Evolutionary conservation across 2,888 invertebrate genomes (phyloP), one percentile per base, ranked within the genome.

Genomic region (Chymomyza caudatula): DNA sequence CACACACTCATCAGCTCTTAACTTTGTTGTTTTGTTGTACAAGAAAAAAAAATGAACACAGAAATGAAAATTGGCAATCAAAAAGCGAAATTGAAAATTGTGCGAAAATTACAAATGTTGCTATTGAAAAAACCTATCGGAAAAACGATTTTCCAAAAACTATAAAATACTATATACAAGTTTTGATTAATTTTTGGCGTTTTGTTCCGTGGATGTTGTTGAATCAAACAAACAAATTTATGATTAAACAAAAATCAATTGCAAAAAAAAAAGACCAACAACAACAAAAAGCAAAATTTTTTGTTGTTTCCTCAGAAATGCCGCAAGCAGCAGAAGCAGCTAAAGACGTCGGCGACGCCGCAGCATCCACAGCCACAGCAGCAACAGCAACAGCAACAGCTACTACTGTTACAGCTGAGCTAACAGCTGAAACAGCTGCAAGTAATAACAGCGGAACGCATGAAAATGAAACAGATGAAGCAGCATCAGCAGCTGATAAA

Each of bases 121-220:
- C n/a, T n/a, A n/a, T n/a, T n/a, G n/a, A 13, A 61, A 69, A 52
- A 57, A n/a, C 25, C n/a, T 22, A 11, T 15, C 6, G 5, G 11
- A 4, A 59, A 58, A 69, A 63, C 44, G 17, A 19, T 13, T 59
- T 47, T 37, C 37, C 29, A 51, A 71, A 60, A 69, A 61, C 44
- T 43, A 52, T 60, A 63, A 65, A 54, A 60, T 70, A 73, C 65
- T 65, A 65, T 67, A 52, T 66, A 59, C 59, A 63, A 63, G 54
- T 78, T 84, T 80, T 77, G 74, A 74, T 81, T 77, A 65, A 81
- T 85, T 86, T 81, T 78, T 79, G 84, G 85, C 87, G 82, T 86
- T 85, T 78, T 79, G 78, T 86, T 82, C 76, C 80, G 73, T 85
- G 82, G 82, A 82, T 85, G 85, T 82, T 85, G 83, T 82, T 82